These are phyloP conservation scores for Trinectes maculatus DNA, from an alignment of 2,113 vertebrate genomes.

Conservation along the genomic window DNA sequence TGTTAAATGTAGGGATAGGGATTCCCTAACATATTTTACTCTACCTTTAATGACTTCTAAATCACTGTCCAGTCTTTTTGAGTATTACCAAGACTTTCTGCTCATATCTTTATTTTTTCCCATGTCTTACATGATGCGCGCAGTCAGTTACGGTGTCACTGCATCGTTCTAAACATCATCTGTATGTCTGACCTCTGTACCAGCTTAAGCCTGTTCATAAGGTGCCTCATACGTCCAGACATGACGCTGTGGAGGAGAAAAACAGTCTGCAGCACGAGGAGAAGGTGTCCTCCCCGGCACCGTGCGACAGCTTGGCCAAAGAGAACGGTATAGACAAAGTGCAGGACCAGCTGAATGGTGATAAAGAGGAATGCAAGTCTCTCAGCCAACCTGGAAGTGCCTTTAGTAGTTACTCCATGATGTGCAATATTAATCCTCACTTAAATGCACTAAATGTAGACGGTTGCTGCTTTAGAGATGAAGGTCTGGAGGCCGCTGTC, in stretches of 20 bases:
- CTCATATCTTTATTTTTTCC: constrained; percentile 10
- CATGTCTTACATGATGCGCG: too few relatives aligned
- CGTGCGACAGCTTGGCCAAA: constrained; percentile 84
- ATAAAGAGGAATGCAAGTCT: constrained; percentile 84
- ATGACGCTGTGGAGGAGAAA: constrained; percentile 88
- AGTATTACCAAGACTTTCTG: neutral
- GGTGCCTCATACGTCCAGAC: constrained; percentile 84
- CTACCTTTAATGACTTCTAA: too few relatives aligned
- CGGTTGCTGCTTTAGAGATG: constrained; percentile 88
- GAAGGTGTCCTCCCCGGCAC: constrained; percentile 81
- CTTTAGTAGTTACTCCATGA: constrained; percentile 98
- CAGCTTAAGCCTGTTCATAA: constrained; percentile 85
- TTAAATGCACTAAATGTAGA: constrained; percentile 98
- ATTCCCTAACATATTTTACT: too few relatives aligned
- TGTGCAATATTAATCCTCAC: constrained; percentile 95
- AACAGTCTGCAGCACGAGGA: constrained; percentile 87
- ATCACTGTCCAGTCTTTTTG: too few relatives aligned
- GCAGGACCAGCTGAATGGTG: constrained; percentile 88
- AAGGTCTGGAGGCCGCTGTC: constrained; percentile 88
- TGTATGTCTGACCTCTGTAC: constrained; percentile 19
- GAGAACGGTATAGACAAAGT: constrained; percentile 90
- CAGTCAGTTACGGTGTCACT: neutral
- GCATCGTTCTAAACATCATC: neutral
- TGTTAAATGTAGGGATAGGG: too few relatives aligned
- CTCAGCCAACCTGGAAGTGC: constrained; percentile 95